These are phyloP conservation scores for Drosophila conformis DNA, from an alignment of 2,888 invertebrate genomes.

Conservation along the genomic window DNA sequence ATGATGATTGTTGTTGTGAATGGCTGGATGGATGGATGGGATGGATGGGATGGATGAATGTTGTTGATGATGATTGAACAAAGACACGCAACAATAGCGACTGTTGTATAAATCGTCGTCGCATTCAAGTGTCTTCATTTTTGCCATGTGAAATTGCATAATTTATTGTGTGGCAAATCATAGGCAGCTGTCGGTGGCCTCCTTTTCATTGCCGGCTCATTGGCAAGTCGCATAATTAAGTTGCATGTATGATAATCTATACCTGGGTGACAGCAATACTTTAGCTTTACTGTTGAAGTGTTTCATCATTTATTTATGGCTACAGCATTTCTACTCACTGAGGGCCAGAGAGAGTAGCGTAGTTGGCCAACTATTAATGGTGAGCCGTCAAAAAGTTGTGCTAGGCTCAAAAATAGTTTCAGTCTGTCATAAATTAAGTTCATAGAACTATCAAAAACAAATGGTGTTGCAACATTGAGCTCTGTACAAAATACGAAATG, in stretches of 20 bases:
- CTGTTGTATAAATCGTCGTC: constrained; percentile 15
- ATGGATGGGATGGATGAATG: constrained; percentile 29
- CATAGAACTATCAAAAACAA: constrained; percentile 7
- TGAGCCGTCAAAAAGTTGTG: constrained; percentile 11
- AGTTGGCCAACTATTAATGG: constrained; percentile 38
- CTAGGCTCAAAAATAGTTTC: not conserved
- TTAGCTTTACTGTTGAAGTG: constrained; percentile 35
- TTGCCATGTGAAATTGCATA: constrained; percentile 77
- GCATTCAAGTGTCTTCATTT: constrained; percentile 65
- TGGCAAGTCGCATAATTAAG: constrained; percentile 57
- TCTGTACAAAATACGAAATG: constrained; percentile 8
- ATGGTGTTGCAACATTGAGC: not conserved
- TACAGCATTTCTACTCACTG: constrained; percentile 20
- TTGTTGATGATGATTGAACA: constrained; percentile 75
- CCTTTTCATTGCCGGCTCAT: not conserved
- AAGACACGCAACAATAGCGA: constrained; percentile 69
- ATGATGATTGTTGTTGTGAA: constrained; percentile 23
- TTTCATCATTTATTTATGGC: constrained; percentile 54
- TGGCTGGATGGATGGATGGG: not conserved
- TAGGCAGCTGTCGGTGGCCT: constrained; percentile 42
- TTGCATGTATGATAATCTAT: constrained; percentile 42
- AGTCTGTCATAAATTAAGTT: constrained; percentile 18
- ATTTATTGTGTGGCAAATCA: constrained; percentile 80
- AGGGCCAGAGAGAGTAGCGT: not conserved
- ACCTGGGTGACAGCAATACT: constrained; percentile 46